Evolutionary conservation across 2,797 vertebrate species (phyloP).

Genomic region (Parauchenoglanis punctatus): DNA sequence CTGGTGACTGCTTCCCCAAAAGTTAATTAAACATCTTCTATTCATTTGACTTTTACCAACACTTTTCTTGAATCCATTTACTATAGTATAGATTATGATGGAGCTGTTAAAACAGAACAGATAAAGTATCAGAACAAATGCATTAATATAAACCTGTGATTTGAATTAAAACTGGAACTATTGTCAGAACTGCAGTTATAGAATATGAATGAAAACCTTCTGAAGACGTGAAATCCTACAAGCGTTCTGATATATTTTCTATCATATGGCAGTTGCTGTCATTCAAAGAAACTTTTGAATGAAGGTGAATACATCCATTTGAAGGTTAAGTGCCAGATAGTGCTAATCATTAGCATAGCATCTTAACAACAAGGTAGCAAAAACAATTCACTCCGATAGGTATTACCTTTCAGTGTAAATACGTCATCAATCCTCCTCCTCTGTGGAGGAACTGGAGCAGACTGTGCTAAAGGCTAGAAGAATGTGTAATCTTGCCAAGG

Average conservation of each 20-base stretch:
- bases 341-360: constrained; percentile 12
- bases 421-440: background rate
- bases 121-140: background rate
- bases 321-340: background rate
- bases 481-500: constrained; percentile 67
- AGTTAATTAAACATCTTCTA: background rate
- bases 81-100: background rate
- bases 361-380: constrained; percentile 62
- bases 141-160: background rate
- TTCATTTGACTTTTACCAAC: background rate
- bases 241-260: background rate
- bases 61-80: background rate
- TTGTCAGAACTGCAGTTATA: background rate
- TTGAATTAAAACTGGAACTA: background rate
- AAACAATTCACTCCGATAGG: constrained; percentile 8
- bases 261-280: background rate
- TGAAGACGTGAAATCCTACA: too few relatives aligned
- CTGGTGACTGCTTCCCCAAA: background rate
- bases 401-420: background rate
- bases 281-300: background rate
- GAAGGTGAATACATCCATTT: background rate
- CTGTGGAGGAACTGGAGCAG: background rate
- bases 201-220: background rate
- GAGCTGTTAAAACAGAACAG: background rate
- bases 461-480: constrained; percentile 61